Base-by-base conservation (phyloP, 2,113 vertebrate species). In the Sinocyclocheilus anophthalmus region DNA sequence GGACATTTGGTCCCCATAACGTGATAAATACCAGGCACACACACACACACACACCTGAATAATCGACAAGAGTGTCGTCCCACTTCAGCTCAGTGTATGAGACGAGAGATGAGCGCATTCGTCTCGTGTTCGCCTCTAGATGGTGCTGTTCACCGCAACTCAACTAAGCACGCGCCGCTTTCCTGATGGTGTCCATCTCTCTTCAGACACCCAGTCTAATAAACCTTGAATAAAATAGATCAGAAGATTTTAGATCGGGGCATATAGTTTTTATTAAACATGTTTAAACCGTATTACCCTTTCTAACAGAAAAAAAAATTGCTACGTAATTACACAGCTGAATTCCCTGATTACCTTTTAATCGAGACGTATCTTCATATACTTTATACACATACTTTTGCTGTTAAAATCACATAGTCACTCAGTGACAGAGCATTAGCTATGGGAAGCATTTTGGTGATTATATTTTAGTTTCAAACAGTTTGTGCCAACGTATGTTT, bases 121-220 rank as follows among this genome's bases (percentile, higher is more conserved):
- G 10, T 70, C 61, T 77, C 37, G 2, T 70, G 50, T 88, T 84
- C 1, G 86, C 96, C 97, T 97, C 95, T 91, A 97, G 98, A 97
- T 99, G 98, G 95, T 94, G 96, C 90, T 96, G 95, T 98, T 97
- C 94, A 98, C 97, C 97, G 93, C 88, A 91, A 53, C 93, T 92
- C 92, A 57, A 37, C 39, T 30, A 20, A 39, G 26, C 45, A 57
- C 33, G 18, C 55, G 20, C 55, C 30, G 18, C 13, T 48, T 45
- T 48, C 11, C 59, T 12, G 42, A 16, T 50, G 18, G 1, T 45
- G 33, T 33, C 48, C 37, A n/a, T 16, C 16, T 70, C 67, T 73
- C 24, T 70, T 70, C 61, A 48, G 14, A 69, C 11, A 83, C 16
- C 14, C 26, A 55, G n/a, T 33, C 26, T 67, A 20, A 67, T 48